Evolutionary conservation across 2,888 invertebrate genomes (phyloP), one percentile per base, ranked within the genome.

Genomic region (Pyrochroa serraticornis): DNA sequence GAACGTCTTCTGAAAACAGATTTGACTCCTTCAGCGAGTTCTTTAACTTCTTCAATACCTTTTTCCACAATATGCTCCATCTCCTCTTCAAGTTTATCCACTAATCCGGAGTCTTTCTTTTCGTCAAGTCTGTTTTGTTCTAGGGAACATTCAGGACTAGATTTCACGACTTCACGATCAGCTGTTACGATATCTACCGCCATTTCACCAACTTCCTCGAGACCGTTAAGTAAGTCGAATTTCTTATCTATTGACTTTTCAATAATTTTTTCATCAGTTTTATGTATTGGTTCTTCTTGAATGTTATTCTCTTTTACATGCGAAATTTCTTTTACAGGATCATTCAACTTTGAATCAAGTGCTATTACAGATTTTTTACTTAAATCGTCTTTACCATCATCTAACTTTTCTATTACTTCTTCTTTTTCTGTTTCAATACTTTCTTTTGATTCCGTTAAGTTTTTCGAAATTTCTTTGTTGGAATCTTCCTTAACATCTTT

Each of bases 301-400:
- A 71, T 66, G 37, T 66, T 68, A 22, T 70, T 60, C 14, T 58
- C 56, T 10, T 63, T 42, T 70, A 71, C 7, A 71, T 65, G n/a
- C 31, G 43, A 22, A 43, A 30, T 36, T 50, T 44, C 50, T 35
- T 7, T 36, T 10, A 43, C 9, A 1, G 50, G n/a, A 33, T 42
- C 22, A 9, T 44, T 42, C 3, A 42, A 14, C 41, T 42, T 46
- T n/a, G 44, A 37, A 44, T 43, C 34, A 30, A 6, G 9, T 12
- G 9, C 33, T 43, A 44, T 13, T 14, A 34, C 38, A 5, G 39
- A 14, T 2, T 58, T 35, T 12, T 46, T 46, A 32, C 36, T 36
- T 6, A 45, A 9, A 14, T 41, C 30, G 3, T 57, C 57, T 46
- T 22, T 30, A n/a, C 10, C 13, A 32, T 32, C 31, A 10, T 8